Conservation (phyloP, 2,113 vertebrate species). For the Sarotherodon lohbergeri region DNA sequence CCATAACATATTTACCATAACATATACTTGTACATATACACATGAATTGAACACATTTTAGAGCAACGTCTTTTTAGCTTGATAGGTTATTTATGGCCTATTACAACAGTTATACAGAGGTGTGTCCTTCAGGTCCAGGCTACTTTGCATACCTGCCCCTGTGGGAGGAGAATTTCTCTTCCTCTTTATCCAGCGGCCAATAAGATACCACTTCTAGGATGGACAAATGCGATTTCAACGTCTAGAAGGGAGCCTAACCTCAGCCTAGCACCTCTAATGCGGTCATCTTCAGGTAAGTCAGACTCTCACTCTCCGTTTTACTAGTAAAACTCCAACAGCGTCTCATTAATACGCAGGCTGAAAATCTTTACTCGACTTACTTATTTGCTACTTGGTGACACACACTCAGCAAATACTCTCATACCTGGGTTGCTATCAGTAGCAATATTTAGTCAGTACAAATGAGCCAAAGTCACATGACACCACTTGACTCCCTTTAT, state of each 20-base stretch:
- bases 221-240: neutral
- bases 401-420: neutral
- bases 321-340: neutral
- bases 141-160: neutral
- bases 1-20: neutral
- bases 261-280: neutral
- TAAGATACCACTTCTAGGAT: neutral
- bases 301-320: neutral
- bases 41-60: neutral
- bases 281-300: constrained; percentile 18
- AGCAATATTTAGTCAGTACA: neutral
- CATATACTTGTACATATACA: neutral
- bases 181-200: neutral
- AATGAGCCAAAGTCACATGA: neutral
- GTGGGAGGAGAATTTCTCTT: constrained; percentile 15
- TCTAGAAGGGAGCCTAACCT: neutral
- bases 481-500: neutral
- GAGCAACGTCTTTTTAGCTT: neutral
- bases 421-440: neutral
- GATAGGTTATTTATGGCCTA: neutral
- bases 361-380: neutral
- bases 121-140: neutral
- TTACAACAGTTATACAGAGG: neutral
- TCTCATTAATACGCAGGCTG: neutral
- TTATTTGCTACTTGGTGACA: neutral